phyloP scores from a whole-genome alignment of 2,113 vertebrate species.

The Gopherus evgoodei region DNA sequence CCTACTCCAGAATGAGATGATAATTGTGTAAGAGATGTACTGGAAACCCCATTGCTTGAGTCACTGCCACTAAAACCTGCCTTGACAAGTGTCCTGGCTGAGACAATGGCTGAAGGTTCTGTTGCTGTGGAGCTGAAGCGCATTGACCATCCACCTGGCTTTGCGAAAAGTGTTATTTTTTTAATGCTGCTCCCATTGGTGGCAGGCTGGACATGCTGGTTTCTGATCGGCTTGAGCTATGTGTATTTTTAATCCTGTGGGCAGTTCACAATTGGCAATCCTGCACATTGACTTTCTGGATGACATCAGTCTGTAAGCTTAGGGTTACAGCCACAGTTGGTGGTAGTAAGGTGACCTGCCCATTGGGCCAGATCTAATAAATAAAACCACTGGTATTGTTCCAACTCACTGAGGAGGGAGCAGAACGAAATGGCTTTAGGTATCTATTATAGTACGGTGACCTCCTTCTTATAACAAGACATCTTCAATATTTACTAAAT shows the following conservation, averaged over 20 bases:
- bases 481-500: not conserved
- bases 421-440: accelerated
- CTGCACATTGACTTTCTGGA: not conserved
- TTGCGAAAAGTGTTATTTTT: not conserved
- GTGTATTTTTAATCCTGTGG: not conserved
- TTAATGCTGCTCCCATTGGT: not conserved
- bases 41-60: not conserved
- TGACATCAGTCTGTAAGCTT: not conserved
- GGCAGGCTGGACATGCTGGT: not conserved
- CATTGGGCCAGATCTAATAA: not conserved
- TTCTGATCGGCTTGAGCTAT: not conserved
- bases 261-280: not conserved
- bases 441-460: accelerated
- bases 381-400: not conserved
- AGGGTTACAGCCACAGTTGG: not conserved
- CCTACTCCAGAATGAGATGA: not conserved
- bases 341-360: not conserved
- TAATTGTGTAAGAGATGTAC: too few relatives aligned
- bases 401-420: not conserved
- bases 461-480: not conserved
- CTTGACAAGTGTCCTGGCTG: not conserved
- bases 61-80: not conserved
- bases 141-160: not conserved
- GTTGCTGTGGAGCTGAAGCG: not conserved
- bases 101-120: not conserved